Conservation (phyloP, 2,797 vertebrate species). For the Scyliorhinus canicula region DNA sequence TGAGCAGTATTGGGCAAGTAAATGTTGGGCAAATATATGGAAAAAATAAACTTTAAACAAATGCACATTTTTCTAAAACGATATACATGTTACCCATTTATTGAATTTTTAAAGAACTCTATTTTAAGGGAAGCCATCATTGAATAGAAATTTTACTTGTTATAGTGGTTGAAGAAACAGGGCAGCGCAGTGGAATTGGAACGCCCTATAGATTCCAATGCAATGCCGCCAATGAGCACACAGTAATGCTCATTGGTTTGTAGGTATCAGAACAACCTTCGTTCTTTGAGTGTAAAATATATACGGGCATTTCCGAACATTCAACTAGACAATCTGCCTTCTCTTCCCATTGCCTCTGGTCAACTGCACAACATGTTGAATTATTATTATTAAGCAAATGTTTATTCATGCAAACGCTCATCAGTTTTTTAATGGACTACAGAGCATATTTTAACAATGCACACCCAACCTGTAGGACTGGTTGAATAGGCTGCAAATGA, state of each 20-base stretch:
- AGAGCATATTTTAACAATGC: background rate
- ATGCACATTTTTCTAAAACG: background rate
- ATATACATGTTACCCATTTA: background rate
- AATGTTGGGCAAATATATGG: background rate
- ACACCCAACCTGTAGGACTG: background rate
- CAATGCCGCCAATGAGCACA: background rate
- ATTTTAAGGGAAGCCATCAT: background rate
- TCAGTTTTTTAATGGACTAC: background rate
- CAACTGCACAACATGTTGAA: background rate
- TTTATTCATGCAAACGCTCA: background rate
- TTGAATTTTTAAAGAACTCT: background rate
- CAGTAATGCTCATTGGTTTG: background rate
- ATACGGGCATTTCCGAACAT: background rate
- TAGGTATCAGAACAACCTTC: background rate
- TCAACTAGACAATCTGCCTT: background rate
- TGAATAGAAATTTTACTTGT: background rate
- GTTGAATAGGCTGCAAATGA: background rate
- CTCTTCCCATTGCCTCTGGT: background rate
- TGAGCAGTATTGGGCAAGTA: no score
- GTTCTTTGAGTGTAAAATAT: background rate
- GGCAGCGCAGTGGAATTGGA: background rate
- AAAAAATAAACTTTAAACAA: background rate
- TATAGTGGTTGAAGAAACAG: background rate
- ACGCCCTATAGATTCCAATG: background rate
- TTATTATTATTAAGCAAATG: background rate